Conservation (phyloP, 1,140 invertebrate species). For the Drosophila arawakana region DNA sequence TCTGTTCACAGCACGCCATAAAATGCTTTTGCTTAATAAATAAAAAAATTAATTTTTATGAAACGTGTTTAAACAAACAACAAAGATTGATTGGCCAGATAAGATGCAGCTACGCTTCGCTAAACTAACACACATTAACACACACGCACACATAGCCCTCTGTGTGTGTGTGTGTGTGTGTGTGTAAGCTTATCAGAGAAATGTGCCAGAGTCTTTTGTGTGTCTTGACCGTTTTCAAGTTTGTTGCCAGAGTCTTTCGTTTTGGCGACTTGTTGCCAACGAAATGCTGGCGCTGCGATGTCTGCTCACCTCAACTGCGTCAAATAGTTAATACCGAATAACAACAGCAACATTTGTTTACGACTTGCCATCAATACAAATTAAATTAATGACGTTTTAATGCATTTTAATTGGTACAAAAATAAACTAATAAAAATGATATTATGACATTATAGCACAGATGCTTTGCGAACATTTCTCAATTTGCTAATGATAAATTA, state of each 20-base stretch:
- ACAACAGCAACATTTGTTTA: constrained; percentile 32
- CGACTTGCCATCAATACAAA: constrained; percentile 9
- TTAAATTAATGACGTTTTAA: constrained; percentile 5
- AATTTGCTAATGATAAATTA: constrained; percentile 63
- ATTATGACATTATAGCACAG: constrained; percentile 1
- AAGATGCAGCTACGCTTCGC: constrained; percentile 75
- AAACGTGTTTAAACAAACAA: constrained; percentile 82
- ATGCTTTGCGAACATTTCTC: constrained; percentile 8
- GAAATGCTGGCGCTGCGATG: constrained; percentile 66
- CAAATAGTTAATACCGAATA: constrained; percentile 13
- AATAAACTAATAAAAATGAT: not conserved
- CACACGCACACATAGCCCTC: constrained; percentile 9
- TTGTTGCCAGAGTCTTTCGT: constrained; percentile 76
- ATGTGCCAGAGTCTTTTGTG: constrained; percentile 58
- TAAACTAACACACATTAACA: constrained; percentile 34
- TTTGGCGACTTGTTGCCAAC: constrained; percentile 65
- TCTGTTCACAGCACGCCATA: constrained; percentile 73
- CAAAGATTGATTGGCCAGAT: constrained; percentile 81
- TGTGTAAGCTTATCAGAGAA: constrained; percentile 66
- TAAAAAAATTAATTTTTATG: constrained; percentile 83
- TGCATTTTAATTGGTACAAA: not conserved
- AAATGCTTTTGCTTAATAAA: constrained; percentile 80
- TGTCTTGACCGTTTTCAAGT: constrained; percentile 61
- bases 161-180: not conserved
- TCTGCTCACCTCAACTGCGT: constrained; percentile 52